Conservation (phyloP, 1,140 invertebrate genomes). For the Nymphalis io region DNA sequence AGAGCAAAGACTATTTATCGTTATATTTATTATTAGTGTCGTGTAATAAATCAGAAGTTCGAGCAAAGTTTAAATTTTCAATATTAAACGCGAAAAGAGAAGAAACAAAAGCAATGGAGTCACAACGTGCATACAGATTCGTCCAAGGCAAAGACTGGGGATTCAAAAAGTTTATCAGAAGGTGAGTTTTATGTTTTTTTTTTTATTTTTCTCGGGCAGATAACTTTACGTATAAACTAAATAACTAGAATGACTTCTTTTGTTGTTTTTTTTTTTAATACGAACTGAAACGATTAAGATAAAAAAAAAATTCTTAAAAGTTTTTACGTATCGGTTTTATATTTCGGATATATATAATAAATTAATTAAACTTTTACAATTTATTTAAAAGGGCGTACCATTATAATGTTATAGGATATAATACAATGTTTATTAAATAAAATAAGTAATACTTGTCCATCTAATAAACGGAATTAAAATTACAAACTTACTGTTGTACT, state of each 20-base stretch:
- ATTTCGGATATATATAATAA: no score
- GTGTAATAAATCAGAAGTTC: slow-evolving; percentile 99
- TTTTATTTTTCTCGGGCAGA: slow-evolving; percentile 8
- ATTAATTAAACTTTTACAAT: no score
- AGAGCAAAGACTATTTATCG: slow-evolving; percentile 99
- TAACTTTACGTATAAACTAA: background rate
- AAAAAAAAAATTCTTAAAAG: no score
- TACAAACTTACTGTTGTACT: no score
- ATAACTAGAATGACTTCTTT: background rate
- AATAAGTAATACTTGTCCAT: no score
- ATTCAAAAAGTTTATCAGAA: slow-evolving; percentile 99
- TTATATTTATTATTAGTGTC: slow-evolving; percentile 98
- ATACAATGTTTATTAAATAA: no score
- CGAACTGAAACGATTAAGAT: no score
- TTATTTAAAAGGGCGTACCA: no score
- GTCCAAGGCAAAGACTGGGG: slow-evolving; percentile 99
- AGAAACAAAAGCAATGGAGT: slow-evolving; percentile 99
- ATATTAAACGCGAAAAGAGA: slow-evolving; percentile 99
- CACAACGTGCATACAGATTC: slow-evolving; percentile 95
- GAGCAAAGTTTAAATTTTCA: slow-evolving; percentile 99
- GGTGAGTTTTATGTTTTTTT: slow-evolving; percentile 41
- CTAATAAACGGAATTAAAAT: no score
- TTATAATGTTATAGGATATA: no score
- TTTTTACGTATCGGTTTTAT: no score
- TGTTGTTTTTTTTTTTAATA: background rate